Conservation (phyloP, 1,140 invertebrate genomes). For the Limonius californicus region DNA sequence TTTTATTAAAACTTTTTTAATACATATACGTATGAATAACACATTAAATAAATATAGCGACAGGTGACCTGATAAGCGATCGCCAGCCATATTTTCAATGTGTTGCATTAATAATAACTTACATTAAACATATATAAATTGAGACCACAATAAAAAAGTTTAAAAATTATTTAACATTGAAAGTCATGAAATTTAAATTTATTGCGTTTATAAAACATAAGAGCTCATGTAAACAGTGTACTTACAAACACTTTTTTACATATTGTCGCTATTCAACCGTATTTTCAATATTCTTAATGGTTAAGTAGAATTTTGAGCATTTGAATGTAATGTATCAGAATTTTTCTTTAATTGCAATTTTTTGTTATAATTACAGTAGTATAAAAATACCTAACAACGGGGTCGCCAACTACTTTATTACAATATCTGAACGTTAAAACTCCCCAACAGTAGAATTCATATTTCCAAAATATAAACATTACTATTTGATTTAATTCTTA, state of each 20-base stretch:
- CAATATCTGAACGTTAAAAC: no score
- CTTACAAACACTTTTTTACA: neutral
- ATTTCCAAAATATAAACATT: conserved; percentile 27
- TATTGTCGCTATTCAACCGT: neutral
- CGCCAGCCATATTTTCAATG: conserved; percentile 24
- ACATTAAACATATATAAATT: conserved; percentile 31
- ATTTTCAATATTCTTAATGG: no score
- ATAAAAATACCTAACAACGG: conserved; percentile 14
- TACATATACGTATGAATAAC: conserved; percentile 40
- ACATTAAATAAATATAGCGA: conserved; percentile 38
- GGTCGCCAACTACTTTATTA: no score
- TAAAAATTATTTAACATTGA: conserved; percentile 25
- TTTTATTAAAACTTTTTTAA: conserved; percentile 20
- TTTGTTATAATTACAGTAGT: neutral
- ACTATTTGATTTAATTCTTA: conserved; percentile 34
- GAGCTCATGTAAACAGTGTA: conserved; percentile 15
- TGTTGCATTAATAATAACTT: conserved; percentile 25
- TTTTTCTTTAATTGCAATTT: neutral
- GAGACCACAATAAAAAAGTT: conserved; percentile 30
- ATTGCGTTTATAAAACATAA: no score
- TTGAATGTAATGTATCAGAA: neutral
- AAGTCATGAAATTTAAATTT: conserved; percentile 12
- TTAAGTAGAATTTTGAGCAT: neutral
- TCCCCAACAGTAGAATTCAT: conserved; percentile 2
- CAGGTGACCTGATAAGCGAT: conserved; percentile 36